Percentiles rank a stretch among this genome's conserved stretches.
Conservation (phyloP, 2,888 invertebrate genomes). For the Subacronicta megacephala region DNA sequence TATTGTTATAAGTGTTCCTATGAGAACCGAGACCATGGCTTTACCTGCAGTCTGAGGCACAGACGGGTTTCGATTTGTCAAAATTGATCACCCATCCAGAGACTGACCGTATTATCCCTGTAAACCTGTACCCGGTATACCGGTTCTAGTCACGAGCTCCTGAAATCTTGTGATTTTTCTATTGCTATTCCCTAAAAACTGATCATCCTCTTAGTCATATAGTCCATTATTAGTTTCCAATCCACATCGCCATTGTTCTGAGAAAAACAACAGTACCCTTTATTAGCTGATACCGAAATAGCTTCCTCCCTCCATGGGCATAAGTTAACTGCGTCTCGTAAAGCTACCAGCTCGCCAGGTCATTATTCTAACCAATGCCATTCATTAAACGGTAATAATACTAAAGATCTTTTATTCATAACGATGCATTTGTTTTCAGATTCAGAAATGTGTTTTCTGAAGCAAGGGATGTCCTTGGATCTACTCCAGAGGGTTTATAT, state of each 20-base stretch:
- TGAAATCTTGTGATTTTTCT: background rate
- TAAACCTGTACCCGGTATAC: too few relatives aligned
- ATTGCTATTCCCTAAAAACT: background rate
- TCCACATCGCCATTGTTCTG: constrained; percentile 33
- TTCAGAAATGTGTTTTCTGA: constrained; percentile 18
- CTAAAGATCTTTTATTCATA: constrained; percentile 42
- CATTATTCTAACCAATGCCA: constrained; percentile 40
- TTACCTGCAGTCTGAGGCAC: too few relatives aligned
- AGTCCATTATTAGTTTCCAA: constrained; percentile 13
- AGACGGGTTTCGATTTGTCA: too few relatives aligned
- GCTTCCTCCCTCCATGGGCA: constrained; percentile 42
- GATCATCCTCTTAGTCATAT: constrained; percentile 12
- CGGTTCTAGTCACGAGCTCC: too few relatives aligned
- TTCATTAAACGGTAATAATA: constrained; percentile 39
- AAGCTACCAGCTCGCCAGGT: constrained; percentile 36
- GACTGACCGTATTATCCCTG: too few relatives aligned
- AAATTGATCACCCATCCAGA: too few relatives aligned
- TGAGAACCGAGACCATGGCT: too few relatives aligned
- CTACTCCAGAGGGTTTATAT: constrained; percentile 8
- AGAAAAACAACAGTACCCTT: constrained; percentile 37
- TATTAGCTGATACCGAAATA: constrained; percentile 54
- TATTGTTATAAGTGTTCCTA: too few relatives aligned
- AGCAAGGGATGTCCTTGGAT: constrained; percentile 23
- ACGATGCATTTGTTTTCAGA: constrained; percentile 32
- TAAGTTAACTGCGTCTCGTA: constrained; percentile 47